Conservation (phyloP, 2,888 invertebrate genomes). For the Galerucella nymphaeae region DNA sequence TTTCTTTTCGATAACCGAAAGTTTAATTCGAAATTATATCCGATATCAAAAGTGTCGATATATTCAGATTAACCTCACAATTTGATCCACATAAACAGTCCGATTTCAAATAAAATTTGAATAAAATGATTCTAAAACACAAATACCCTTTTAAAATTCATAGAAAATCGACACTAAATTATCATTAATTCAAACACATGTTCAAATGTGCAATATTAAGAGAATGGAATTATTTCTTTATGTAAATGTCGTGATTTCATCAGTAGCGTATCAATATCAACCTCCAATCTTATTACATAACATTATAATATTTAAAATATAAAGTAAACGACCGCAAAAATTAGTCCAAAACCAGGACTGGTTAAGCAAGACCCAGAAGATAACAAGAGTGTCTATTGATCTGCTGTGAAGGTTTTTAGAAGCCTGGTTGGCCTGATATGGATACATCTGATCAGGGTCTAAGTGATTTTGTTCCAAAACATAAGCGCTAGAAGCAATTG, state of each 20-base stretch:
- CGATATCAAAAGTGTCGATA: background rate
- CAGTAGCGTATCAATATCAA: background rate
- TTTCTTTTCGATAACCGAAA: background rate
- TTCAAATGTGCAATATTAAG: conserved; percentile 19
- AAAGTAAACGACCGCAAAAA: no score
- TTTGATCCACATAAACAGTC: background rate
- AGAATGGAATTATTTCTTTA: conserved; percentile 19
- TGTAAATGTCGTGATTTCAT: conserved; percentile 7
- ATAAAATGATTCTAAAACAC: conserved; percentile 11
- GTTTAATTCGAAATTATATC: background rate
- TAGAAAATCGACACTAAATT: conserved; percentile 12
- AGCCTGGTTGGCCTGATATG: no score
- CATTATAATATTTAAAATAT: no score
- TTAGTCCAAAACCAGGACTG: no score
- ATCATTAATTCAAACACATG: conserved; percentile 16
- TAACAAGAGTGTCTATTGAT: no score
- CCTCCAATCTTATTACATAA: background rate
- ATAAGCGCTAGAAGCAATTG: no score
- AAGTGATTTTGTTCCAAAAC: no score
- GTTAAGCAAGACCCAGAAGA: no score
- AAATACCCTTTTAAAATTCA: conserved; percentile 19
- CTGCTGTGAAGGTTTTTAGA: no score
- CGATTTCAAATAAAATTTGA: conserved; percentile 2
- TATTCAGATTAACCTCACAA: conserved; percentile 3
- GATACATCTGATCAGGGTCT: no score